Conservation (phyloP, 2,888 invertebrate genomes). For the Athripsodes cinereus region DNA sequence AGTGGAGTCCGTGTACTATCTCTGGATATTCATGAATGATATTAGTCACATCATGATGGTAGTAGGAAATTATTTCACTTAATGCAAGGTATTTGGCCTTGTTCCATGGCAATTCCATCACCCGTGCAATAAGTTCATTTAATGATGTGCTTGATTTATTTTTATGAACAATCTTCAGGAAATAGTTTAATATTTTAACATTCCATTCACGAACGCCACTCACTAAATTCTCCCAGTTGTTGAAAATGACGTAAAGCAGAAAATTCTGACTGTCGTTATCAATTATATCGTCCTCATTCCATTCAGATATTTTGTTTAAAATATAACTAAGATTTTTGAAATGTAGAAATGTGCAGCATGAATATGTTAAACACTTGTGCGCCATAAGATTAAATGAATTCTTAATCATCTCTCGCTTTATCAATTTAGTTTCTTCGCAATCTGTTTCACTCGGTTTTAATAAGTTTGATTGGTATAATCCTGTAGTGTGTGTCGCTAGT, state of each 20-base stretch:
- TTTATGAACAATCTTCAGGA: slow-evolving; percentile 34
- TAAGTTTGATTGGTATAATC: slow-evolving; percentile 40
- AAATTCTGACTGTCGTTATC: slow-evolving; percentile 36
- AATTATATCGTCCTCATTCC: slow-evolving; percentile 30
- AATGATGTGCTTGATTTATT: slow-evolving; percentile 30
- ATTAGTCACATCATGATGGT: slow-evolving; percentile 29
- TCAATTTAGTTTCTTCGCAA: not conserved
- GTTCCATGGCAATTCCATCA: slow-evolving; percentile 50
- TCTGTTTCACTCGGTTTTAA: slow-evolving; percentile 3
- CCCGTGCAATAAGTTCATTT: slow-evolving; percentile 35
- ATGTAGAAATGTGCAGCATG: slow-evolving; percentile 46
- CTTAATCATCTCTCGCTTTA: slow-evolving; percentile 31
- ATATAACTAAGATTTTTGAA: slow-evolving; percentile 45
- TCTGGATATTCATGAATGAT: slow-evolving; percentile 30
- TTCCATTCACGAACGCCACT: slow-evolving; percentile 51
- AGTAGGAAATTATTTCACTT: slow-evolving; percentile 42
- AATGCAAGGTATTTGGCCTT: slow-evolving; percentile 55
- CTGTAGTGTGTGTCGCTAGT: slow-evolving; percentile 39
- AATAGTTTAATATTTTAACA: slow-evolving; percentile 41
- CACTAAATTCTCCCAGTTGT: slow-evolving; percentile 58
- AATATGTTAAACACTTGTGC: slow-evolving; percentile 44
- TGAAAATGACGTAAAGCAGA: slow-evolving; percentile 47
- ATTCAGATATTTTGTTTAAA: slow-evolving; percentile 30
- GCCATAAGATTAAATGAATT: slow-evolving; percentile 35
- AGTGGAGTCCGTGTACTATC: slow-evolving; percentile 38